These are phyloP conservation scores for Gavialis gangeticus DNA, from an alignment of 2,113 vertebrate genomes.

Conservation along the genomic window DNA sequence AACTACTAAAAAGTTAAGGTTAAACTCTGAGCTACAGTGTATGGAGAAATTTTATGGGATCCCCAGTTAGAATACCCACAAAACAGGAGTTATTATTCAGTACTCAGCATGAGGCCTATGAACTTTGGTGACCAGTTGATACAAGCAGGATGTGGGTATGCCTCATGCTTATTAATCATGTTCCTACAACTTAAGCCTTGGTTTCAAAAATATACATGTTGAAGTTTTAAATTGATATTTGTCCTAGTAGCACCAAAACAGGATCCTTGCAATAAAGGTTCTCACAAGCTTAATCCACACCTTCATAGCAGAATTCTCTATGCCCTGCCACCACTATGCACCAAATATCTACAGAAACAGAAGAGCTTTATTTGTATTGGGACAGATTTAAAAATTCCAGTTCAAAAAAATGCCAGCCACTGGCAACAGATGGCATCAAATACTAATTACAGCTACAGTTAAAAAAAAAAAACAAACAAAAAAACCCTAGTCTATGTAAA, in stretches of 20 bases:
- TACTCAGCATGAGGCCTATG: constrained; percentile 15
- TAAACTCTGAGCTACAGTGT: not conserved
- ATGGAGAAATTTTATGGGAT: too few species aligned
- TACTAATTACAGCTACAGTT: constrained; percentile 53
- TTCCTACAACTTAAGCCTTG: constrained; percentile 36
- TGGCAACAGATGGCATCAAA: constrained; percentile 22
- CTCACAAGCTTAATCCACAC: not conserved
- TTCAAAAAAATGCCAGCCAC: constrained; percentile 43
- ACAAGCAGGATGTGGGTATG: constrained; percentile 37
- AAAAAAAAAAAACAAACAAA: not conserved
- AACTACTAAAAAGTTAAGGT: not conserved
- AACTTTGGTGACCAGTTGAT: not conserved
- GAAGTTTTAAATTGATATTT: constrained; percentile 24
- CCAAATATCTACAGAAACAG: constrained; percentile 28
- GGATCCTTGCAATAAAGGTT: not conserved
- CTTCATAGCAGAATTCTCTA: not conserved
- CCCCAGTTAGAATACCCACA: not conserved
- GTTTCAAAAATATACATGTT: constrained; percentile 25
- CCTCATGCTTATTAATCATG: not conserved
- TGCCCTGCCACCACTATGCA: constrained; percentile 10
- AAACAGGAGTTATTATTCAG: constrained; percentile 31
- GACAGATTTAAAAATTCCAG: constrained; percentile 39
- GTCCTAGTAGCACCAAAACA: constrained; percentile 33
- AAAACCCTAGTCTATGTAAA: not conserved
- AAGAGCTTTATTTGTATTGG: constrained; percentile 37